Evolutionary conservation across 2,888 invertebrate genomes (phyloP), one percentile per base, ranked within the genome.

Genomic region (Ctenicera cuprea): DNA sequence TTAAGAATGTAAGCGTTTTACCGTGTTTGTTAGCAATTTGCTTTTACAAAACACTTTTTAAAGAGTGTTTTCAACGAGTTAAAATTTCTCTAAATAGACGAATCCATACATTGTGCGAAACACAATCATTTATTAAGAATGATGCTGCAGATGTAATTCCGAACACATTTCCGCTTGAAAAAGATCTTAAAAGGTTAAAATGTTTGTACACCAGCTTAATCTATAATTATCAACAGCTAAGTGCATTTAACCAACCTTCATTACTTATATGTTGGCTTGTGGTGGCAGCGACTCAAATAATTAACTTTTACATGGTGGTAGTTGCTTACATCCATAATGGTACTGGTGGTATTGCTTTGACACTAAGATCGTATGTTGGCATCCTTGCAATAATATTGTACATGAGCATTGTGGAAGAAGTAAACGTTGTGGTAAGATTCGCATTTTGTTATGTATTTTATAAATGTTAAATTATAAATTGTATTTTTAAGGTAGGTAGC

Each of bases 361-460:
- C 1, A 0, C n/a, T 1, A 59, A 18, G 37, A 11, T 5, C 20
- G 9, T 14, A 11, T 30, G 37, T 9, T 22, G 5, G 59, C 16
- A 16, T 59, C 0, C 33, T 59, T 33, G 33, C 9, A 16, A 59
- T 38, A 0, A 38, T 59, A 5, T 1, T 37, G 9, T 59, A 37
- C n/a, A 3, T 59, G 9, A 38, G 5, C 1, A 33, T 11, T 33
- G 14, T 20, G 2, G 59, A 59, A n/a, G 8, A 14, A n/a, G 12
- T 59, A 3, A 37, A 59, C 11, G 18, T 20, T 37, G 37, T 59
- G 59, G 59, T 59, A 59, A 59, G 59, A 4, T n/a, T 14, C 7
- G 12, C 8, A 3, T n/a, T n/a, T 41, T 4, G 7, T 41, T 41
- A 41, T 41, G 2, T n/a, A 14, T 3, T 41, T n/a, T 4, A 8